A percentile compares a stretch with the other conserved stretches of the same genome.
Conservation (phyloP, 1,140 invertebrate species). For the Drosophila pruinosa region DNA sequence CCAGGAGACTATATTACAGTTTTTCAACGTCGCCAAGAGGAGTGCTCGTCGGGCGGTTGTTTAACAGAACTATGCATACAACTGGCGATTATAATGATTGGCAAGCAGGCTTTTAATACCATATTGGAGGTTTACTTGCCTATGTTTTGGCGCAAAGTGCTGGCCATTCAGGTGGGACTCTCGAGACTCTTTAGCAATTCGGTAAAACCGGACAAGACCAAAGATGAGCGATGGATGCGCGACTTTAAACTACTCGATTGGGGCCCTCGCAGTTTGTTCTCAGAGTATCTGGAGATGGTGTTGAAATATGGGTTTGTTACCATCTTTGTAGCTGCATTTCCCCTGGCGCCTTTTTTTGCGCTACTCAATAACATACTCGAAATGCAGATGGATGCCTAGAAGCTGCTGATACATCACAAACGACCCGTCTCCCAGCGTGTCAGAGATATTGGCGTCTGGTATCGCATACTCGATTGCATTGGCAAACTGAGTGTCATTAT, state of each 20-base stretch:
- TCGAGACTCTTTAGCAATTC: conserved; percentile 62
- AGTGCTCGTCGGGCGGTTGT: conserved; percentile 95
- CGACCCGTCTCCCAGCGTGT: conserved; percentile 93
- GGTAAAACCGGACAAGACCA: conserved; percentile 79
- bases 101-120: conserved; percentile 97
- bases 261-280: conserved; percentile 95
- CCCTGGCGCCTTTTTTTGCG: conserved; percentile 93
- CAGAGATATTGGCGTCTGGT: conserved; percentile 96
- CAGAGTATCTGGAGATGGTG: conserved; percentile 99
- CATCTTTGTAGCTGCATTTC: conserved; percentile 95
- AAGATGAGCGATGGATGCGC: conserved; percentile 91
- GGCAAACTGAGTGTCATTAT: conserved; percentile 95
- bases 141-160: conserved; percentile 89
- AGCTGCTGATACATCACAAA: conserved; percentile 92
- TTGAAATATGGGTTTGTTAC: conserved; percentile 96
- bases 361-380: conserved; percentile 94
- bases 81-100: conserved; percentile 97
- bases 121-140: conserved; percentile 91
- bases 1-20: conserved; percentile 91
- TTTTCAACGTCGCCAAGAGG: conserved; percentile 92
- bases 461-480: conserved; percentile 93
- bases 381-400: conserved; percentile 94
- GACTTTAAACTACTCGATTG: conserved; percentile 96
- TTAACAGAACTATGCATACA: conserved; percentile 96
- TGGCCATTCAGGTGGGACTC: conserved; percentile 85